Evolutionary conservation across 2,888 invertebrate genomes (phyloP), one percentile per base, ranked within the genome.

Genomic region (Drosophila subsilvestris): DNA sequence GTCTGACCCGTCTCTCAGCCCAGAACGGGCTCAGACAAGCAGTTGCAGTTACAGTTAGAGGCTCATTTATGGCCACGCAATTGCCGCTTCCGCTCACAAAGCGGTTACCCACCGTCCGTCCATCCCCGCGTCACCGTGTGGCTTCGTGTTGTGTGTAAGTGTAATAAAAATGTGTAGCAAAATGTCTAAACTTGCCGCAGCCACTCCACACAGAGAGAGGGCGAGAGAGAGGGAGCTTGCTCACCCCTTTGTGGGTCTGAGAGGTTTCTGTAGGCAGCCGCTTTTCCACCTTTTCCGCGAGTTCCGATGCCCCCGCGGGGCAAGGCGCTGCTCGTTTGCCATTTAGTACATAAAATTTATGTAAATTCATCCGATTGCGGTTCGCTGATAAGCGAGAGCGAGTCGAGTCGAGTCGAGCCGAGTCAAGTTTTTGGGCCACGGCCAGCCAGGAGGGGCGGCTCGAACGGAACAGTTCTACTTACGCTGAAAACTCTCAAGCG

Each of bases 281-380:
- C 45, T 51, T 29, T 44, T 20, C 61, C 44, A 14, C 59, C 59
- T 60, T 54, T 44, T 44, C 43, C 37, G n/a, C 37, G 37, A 37
- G 37, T 37, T 37, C 14, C 14, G 32, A 1, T 12, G 12, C 32
- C 10, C 10, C 37, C 37, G 37, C 37, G 37, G 37, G 37, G 37
- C 37, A n/a, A 37, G 37, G 37, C 37, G 37, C 37, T 37, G 37
- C 37, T 59, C 50, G 62, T 59, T 73, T 63, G 67, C 65, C 73
- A 56, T 73, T 71, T 74, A 59, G 81, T 74, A 70, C 53, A 82
- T 74, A 76, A 71, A 84, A 77, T 84, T 72, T 88, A 84, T 85
- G 89, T 61, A 74, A 88, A 88, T 85, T 81, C 61, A 71, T 65
- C 61, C 66, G 83, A 84, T 83, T 83, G 88, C 71, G 80, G 73